phyloP scores from a whole-genome alignment of 2,888 invertebrate species.

The Bellardia bayeri region DNA sequence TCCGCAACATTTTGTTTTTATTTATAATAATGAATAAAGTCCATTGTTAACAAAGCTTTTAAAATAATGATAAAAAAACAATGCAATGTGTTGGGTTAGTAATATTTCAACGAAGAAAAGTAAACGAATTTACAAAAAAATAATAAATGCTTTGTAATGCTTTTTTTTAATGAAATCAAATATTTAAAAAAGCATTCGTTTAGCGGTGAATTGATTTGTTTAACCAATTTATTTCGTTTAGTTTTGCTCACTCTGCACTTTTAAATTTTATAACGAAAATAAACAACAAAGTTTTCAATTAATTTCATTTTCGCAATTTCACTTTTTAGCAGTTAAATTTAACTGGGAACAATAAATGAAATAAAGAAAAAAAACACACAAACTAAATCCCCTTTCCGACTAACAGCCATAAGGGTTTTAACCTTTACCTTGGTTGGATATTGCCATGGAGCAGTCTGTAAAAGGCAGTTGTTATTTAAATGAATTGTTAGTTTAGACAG shows the following conservation, averaged over 20 bases:
- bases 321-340: not conserved
- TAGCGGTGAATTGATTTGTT: conserved; percentile 55
- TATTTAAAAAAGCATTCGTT: conserved; percentile 4
- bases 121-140: not conserved
- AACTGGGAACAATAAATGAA: not conserved
- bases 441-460: not conserved
- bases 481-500: not conserved
- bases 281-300: conserved; percentile 5
- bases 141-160: conserved; percentile 16
- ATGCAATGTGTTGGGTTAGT: not conserved
- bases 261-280: conserved; percentile 4
- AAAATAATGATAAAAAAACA: conserved; percentile 47
- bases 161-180: conserved; percentile 7
- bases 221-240: conserved; percentile 46
- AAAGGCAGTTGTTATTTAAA: not conserved
- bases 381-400: not conserved
- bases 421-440: not conserved
- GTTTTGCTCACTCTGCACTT: conserved; percentile 19
- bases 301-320: conserved; percentile 4
- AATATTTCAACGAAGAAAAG: not conserved
- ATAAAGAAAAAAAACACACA: not conserved
- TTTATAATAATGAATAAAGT: conserved; percentile 17
- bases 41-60: conserved; percentile 58
- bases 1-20: not conserved
- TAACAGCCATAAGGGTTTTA: not conserved